These are phyloP conservation scores for Furnarius figulus DNA, from an alignment of 2,113 vertebrate genomes.

Conservation along the genomic window DNA sequence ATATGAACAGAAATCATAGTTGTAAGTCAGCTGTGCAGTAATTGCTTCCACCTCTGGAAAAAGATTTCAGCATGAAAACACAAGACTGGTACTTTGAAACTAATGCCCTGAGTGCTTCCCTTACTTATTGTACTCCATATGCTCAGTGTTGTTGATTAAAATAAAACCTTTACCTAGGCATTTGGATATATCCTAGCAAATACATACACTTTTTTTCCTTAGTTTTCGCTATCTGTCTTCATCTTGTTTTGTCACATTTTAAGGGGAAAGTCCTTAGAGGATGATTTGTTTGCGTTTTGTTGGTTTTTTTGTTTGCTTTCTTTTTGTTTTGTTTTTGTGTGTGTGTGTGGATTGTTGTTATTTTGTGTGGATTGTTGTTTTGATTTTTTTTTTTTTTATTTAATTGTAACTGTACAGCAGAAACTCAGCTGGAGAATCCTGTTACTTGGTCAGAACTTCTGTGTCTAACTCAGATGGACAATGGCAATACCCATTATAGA, in stretches of 20 bases:
- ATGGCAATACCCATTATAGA: not conserved
- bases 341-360: not conserved
- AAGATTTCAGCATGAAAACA: not conserved
- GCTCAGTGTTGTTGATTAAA: slow-evolving; percentile 22
- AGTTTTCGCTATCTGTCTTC: not conserved
- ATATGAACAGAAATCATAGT: not conserved
- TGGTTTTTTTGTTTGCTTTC: no score
- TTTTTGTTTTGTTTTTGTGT: no score
- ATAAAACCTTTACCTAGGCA: not conserved
- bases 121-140: not conserved
- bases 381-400: not conserved
- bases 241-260: not conserved
- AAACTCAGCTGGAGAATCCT: not conserved
- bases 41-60: not conserved
- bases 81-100: not conserved
- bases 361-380: not conserved
- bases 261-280: not conserved
- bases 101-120: not conserved
- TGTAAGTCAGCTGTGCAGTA: not conserved
- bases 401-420: not conserved
- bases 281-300: not conserved
- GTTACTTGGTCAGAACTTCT: not conserved
- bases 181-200: not conserved
- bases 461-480: not conserved
- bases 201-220: not conserved